These are phyloP conservation scores for Archivesica marissinica DNA, from an alignment of 1,140 invertebrate genomes.

Conservation along the genomic window DNA sequence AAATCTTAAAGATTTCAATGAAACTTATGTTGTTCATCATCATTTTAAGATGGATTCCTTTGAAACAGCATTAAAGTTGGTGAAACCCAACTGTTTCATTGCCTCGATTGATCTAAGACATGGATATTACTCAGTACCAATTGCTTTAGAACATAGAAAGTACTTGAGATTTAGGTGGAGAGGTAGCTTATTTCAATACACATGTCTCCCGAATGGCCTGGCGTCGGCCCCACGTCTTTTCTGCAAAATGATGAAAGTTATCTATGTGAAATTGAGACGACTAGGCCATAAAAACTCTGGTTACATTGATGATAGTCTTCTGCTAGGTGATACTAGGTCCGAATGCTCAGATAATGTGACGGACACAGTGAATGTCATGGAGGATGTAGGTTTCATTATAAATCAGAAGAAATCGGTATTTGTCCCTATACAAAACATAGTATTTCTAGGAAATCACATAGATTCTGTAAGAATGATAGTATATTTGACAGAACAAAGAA, in stretches of 20 bases:
- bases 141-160: constrained; percentile 23
- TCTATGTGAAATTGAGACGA: constrained; percentile 38
- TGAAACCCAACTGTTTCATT: constrained; percentile 17
- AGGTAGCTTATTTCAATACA: constrained; percentile 52
- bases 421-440: constrained; percentile 25
- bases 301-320: constrained; percentile 62
- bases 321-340: constrained; percentile 40
- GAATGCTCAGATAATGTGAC: constrained; percentile 61
- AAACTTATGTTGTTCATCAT: background rate
- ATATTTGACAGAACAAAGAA: constrained; percentile 20
- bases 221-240: constrained; percentile 26
- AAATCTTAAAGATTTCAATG: constrained; percentile 21
- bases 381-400: constrained; percentile 60
- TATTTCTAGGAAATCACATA: constrained; percentile 48
- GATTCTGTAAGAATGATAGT: constrained; percentile 59
- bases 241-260: too few relatives aligned
- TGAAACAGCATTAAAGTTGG: constrained; percentile 22
- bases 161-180: constrained; percentile 47
- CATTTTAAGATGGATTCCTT: constrained; percentile 45
- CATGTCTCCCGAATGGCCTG: constrained; percentile 50
- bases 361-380: constrained; percentile 42
- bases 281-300: constrained; percentile 44
- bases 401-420: constrained; percentile 53
- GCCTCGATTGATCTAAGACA: constrained; percentile 47
- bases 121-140: constrained; percentile 51